Base-by-base conservation (phyloP, 1,140 invertebrate species). In the Drosophila rufa region DNA sequence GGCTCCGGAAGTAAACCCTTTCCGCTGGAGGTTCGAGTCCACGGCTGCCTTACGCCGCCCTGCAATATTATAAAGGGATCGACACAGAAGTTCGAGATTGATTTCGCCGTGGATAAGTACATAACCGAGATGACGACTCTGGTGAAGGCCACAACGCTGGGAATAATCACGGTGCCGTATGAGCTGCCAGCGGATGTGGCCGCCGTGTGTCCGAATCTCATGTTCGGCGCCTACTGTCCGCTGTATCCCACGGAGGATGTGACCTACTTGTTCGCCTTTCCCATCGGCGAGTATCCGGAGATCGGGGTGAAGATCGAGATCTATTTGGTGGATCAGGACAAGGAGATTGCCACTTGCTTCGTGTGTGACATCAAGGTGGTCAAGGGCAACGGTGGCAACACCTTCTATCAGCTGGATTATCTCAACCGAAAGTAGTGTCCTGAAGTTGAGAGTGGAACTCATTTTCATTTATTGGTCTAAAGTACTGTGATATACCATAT, bases 241-340 rank as follows among this genome's bases (percentile, higher is more conserved):
- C 55, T 92, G 0, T 92, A 92, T 48, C 66, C 79, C n/a, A 91
- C 82, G 0, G 91, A 92, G 43, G 91, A 92, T 79, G 91, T 92
- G 0, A 92, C 91, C n/a, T 92, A 92, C 64, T 17, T 82, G 9
- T 92, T 92, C 38, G 1, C 15, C 2, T 92, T 92, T 47, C 83
- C 80, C 25, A 82, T 92, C 38, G 85, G 79, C 2, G 84, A 82
- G 42, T 92, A 92, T 58, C 91, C 89, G 0, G 91, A 92, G 57
- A 79, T 92, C 4, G 87, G 85, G 33, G 83, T 89, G 0, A 92
- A 89, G 45, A 81, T 92, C 43, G 91, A 92, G 57, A 80, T 92
- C 15, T 79, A 80, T 59, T n/a, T 92, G 43, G 85, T 80, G 38
- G 91, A 92, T 76, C 89, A 92, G 67, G 82, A 92, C 65, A 40